Evolutionary conservation across 2,888 invertebrate species (phyloP).

Genomic region (Anoplius nigerrimus): DNA sequence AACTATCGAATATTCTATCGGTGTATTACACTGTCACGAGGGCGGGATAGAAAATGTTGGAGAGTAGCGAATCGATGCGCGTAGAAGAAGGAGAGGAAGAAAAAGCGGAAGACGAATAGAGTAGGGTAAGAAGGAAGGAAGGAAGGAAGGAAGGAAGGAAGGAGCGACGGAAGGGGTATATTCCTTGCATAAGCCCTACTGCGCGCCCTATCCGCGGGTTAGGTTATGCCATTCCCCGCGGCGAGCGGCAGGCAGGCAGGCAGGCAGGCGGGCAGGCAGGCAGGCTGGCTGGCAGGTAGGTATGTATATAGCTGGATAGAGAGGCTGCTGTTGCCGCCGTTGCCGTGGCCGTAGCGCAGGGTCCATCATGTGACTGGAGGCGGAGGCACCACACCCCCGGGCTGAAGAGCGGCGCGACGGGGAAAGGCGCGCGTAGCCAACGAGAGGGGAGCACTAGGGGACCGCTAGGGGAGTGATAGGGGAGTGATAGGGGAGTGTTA

Average conservation of each 20-base stretch:
- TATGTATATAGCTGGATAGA: conserved; percentile 37
- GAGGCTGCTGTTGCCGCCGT: too few species aligned
- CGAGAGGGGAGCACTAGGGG: conserved; percentile 44
- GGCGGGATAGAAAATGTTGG: background rate
- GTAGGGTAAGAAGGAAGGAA: background rate
- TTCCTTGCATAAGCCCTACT: too few species aligned
- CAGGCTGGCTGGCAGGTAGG: too few species aligned
- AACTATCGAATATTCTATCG: too few species aligned
- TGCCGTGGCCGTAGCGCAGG: conserved; percentile 49
- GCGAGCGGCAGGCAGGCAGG: conserved; percentile 18
- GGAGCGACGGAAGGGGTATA: background rate
- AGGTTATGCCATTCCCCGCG: conserved; percentile 43
- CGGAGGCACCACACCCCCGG: conserved; percentile 69
- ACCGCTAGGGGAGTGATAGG: conserved; percentile 27
- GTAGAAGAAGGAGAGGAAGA: conserved; percentile 19
- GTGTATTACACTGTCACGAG: too few species aligned
- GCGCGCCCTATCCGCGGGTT: conserved; percentile 7
- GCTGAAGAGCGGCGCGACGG: conserved; percentile 43
- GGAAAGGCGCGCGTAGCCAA: conserved; percentile 41
- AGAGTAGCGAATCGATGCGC: background rate
- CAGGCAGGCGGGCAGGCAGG: too few species aligned
- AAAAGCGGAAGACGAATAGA: background rate
- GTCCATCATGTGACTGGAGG: conserved; percentile 70
- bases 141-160: background rate
- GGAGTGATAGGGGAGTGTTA: conserved; percentile 19